Evolutionary conservation across 2,888 invertebrate genomes (phyloP).

Genomic region (Eupeodes latifasciatus): DNA sequence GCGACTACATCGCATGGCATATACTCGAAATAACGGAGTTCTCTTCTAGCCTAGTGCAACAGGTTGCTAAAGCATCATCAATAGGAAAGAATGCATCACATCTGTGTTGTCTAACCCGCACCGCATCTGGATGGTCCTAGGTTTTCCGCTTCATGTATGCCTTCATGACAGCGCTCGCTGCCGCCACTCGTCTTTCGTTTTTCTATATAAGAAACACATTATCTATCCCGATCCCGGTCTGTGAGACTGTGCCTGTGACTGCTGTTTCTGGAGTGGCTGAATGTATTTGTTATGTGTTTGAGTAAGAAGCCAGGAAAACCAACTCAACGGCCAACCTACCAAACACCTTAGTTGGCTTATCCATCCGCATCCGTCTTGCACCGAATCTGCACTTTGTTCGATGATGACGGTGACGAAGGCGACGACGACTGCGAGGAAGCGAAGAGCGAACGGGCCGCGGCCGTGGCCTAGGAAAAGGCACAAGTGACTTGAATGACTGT

Average conservation of each 20-base stretch:
- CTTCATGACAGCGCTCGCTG: slow-evolving; percentile 22
- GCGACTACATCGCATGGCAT: slow-evolving; percentile 76
- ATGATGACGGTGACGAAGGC: slow-evolving; percentile 45
- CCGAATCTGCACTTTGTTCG: slow-evolving; percentile 54
- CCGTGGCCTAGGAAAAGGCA: background rate
- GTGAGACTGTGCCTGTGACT: background rate
- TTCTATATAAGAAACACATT: slow-evolving; percentile 11
- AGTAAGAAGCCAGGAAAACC: slow-evolving; percentile 62
- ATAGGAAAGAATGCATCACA: slow-evolving; percentile 73
- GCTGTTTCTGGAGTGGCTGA: slow-evolving; percentile 16
- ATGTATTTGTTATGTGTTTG: slow-evolving; percentile 32
- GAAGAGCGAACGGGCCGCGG: background rate
- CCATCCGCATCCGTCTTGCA: slow-evolving; percentile 63
- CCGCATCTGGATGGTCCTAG: slow-evolving; percentile 39
- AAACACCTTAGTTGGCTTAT: slow-evolving; percentile 65
- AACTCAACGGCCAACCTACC: slow-evolving; percentile 68
- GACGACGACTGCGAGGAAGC: background rate
- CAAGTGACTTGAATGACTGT: slow-evolving; percentile 48
- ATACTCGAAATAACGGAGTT: slow-evolving; percentile 75
- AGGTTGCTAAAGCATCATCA: slow-evolving; percentile 55
- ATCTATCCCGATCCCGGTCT: slow-evolving; percentile 41
- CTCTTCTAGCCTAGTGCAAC: slow-evolving; percentile 74
- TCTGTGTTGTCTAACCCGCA: slow-evolving; percentile 37
- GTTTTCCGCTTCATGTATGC: slow-evolving; percentile 50
- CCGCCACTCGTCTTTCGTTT: slow-evolving; percentile 16